Conservation (phyloP, 2,113 vertebrate genomes). For the Hemiprocne comata region DNA sequence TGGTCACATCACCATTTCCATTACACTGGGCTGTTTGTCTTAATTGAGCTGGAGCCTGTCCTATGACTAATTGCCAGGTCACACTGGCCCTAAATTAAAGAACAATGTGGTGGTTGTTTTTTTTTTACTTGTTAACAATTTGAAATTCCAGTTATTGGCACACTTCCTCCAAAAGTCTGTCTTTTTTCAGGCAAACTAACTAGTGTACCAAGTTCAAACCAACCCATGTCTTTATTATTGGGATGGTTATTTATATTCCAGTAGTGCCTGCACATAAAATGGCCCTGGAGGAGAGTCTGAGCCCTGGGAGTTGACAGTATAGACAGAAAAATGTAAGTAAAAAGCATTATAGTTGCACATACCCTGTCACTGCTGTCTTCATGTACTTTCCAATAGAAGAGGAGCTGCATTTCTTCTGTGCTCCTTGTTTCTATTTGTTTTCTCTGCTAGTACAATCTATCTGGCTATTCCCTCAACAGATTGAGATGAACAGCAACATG, state of each 20-base stretch:
- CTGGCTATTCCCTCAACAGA: neutral
- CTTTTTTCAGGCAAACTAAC: neutral
- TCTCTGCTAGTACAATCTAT: neutral
- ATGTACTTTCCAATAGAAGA: neutral
- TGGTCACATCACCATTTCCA: slow-evolving; percentile 63
- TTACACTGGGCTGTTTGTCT: slow-evolving; percentile 66
- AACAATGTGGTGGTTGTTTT: neutral
- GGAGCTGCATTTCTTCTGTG: neutral
- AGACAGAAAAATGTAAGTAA: neutral
- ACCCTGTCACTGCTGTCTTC: neutral
- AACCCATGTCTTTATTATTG: neutral
- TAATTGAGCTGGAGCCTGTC: slow-evolving; percentile 54
- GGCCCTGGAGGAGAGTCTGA: neutral
- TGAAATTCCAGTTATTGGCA: neutral
- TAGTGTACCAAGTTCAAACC: neutral
- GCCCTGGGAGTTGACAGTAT: neutral
- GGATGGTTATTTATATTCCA: neutral
- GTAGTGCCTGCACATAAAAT: neutral
- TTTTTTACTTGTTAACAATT: neutral
- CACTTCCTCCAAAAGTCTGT: neutral
- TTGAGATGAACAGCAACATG: neutral
- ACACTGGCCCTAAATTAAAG: slow-evolving; percentile 57
- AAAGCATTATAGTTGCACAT: neutral
- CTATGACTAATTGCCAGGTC: slow-evolving; percentile 69
- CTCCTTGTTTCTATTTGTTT: neutral